Conservation (phyloP, 2,113 vertebrate genomes). For the Pseudopodoces humilis region DNA sequence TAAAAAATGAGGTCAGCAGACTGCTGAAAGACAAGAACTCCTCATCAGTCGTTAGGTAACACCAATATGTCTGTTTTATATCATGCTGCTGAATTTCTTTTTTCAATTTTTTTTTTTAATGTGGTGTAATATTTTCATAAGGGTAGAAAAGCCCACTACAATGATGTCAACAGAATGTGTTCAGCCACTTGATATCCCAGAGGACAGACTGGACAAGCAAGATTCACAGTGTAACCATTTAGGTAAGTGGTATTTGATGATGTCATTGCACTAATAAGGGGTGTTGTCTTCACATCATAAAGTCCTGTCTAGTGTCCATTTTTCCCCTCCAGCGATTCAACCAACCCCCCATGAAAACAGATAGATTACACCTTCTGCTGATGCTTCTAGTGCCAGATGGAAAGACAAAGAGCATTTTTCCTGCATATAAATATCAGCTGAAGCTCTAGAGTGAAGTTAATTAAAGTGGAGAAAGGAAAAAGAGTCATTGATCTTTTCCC, state of each 20-base stretch:
- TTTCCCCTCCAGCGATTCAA: conserved; percentile 12
- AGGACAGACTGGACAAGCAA: conserved; percentile 80
- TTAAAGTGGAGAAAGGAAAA: conserved; percentile 1
- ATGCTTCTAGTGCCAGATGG: conserved; percentile 68
- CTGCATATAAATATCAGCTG: conserved; percentile 38
- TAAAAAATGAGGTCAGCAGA: not conserved
- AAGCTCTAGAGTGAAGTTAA: not conserved
- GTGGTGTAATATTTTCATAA: not conserved
- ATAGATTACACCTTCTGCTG: conserved; percentile 68
- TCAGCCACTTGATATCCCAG: conserved; percentile 78
- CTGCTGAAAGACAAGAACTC: not conserved
- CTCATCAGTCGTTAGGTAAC: not conserved
- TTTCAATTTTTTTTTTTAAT: not conserved
- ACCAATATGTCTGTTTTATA: not conserved
- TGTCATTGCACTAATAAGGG: conserved; percentile 11
- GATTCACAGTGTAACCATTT: conserved; percentile 74
- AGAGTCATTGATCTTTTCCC: conserved; percentile 1
- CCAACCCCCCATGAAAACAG: conserved; percentile 41
- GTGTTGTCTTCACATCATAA: not conserved
- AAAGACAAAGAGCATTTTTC: conserved; percentile 42
- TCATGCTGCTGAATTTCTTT: not conserved
- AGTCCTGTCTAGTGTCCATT: not conserved
- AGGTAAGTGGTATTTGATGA: conserved; percentile 65
- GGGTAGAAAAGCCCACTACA: conserved; percentile 17
- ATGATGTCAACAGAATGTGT: conserved; percentile 84